Evolutionary conservation across 1,140 invertebrate genomes (phyloP).

Genomic region (Lepidostoma basale): DNA sequence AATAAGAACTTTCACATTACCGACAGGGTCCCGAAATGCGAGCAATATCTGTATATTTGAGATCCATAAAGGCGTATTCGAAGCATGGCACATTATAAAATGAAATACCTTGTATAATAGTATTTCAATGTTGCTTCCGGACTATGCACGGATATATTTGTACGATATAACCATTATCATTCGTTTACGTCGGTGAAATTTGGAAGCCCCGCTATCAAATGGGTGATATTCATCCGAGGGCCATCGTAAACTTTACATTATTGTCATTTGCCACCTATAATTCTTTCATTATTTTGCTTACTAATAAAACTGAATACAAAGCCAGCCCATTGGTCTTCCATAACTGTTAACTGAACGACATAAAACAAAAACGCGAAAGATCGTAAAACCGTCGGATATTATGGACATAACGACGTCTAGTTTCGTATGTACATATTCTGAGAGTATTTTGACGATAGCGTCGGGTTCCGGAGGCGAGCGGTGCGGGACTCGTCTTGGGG

Average conservation of each 20-base stretch:
- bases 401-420: slow-evolving; percentile 28
- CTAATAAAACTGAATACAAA: slow-evolving; percentile 30
- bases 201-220: too few relatives aligned
- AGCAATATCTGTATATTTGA: too few relatives aligned
- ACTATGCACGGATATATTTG: too few relatives aligned
- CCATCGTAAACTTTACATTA: slow-evolving; percentile 11
- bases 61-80: too few relatives aligned
- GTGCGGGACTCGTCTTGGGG: too few relatives aligned
- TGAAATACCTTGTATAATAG: too few relatives aligned
- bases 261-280: slow-evolving; percentile 21
- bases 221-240: not conserved
- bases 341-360: slow-evolving; percentile 30
- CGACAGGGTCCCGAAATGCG: too few relatives aligned
- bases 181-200: too few relatives aligned
- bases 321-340: slow-evolving; percentile 19
- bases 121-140: too few relatives aligned
- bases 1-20: too few relatives aligned
- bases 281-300: slow-evolving; percentile 31
- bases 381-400: slow-evolving; percentile 31
- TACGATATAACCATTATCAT: too few relatives aligned
- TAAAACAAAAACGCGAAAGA: slow-evolving; percentile 36
- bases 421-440: slow-evolving; percentile 44
- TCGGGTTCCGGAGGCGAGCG: not conserved
- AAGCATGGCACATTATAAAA: too few relatives aligned
- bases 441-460: slow-evolving; percentile 39